A percentile compares a stretch with the other conserved stretches of the same genome.
phyloP scores from a whole-genome alignment of 2,888 invertebrate genomes.

The Clistopyga incitator region DNA sequence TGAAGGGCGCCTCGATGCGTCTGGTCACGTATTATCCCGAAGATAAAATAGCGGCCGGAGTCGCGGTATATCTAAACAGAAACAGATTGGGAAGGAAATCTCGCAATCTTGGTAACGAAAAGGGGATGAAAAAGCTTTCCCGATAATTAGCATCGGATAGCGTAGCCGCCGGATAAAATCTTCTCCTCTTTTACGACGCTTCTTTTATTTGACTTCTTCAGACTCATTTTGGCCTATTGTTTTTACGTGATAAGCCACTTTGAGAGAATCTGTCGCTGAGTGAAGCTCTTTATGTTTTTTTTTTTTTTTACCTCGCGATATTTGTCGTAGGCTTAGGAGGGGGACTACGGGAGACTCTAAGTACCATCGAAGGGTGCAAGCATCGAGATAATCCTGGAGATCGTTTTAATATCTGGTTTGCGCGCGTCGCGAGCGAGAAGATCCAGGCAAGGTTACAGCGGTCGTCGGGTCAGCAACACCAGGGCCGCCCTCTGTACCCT shows the following conservation, averaged over 20 bases:
- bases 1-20: constrained; percentile 28
- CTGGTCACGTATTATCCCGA: constrained; percentile 52
- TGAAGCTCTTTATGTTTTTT: not conserved
- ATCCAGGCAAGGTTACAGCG: constrained; percentile 81
- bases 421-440: constrained; percentile 24
- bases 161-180: constrained; percentile 14
- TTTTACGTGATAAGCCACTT: constrained; percentile 36
- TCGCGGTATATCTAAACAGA: constrained; percentile 33
- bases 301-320: constrained; percentile 20
- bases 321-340: constrained; percentile 34
- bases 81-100: constrained; percentile 47
- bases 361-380: constrained; percentile 49
- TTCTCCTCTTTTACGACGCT: constrained; percentile 34
- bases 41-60: constrained; percentile 39
- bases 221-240: not conserved
- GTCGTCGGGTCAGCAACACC: constrained; percentile 84
- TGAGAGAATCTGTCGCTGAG: constrained; percentile 27
- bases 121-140: constrained; percentile 45
- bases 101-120: not conserved
- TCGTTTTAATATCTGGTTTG: constrained; percentile 60
- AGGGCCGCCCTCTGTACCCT: constrained; percentile 75
- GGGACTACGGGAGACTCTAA: not conserved
- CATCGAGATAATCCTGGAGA: constrained; percentile 56
- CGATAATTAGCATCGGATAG: constrained; percentile 57
- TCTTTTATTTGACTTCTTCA: constrained; percentile 20